Percentiles rank a stretch among this genome's conserved stretches.
Conservation (phyloP, 2,888 invertebrate genomes). For the Choreutis nemorana region DNA sequence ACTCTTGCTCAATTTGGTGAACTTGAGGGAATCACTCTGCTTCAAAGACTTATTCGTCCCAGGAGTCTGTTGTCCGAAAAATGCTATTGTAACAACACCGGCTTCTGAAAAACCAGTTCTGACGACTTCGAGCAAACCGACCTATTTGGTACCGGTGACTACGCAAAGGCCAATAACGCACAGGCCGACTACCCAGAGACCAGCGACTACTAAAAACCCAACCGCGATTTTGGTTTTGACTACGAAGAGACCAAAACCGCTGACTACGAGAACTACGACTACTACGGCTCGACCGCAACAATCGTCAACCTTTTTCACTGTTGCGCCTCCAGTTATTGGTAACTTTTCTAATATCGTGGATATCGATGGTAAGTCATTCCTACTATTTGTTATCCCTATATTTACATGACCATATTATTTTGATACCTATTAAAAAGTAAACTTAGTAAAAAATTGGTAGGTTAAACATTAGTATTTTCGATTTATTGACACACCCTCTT, state of each 20-base stretch:
- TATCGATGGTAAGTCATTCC: constrained; percentile 54
- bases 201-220: constrained; percentile 33
- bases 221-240: constrained; percentile 33
- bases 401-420: no score
- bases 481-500: no score
- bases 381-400: no score
- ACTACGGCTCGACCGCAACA: constrained; percentile 29
- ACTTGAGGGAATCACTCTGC: constrained; percentile 85
- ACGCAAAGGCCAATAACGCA: constrained; percentile 28
- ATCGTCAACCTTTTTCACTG: constrained; percentile 57
- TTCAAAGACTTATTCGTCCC: constrained; percentile 92
- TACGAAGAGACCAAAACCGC: constrained; percentile 32
- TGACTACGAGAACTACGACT: constrained; percentile 20
- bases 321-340: constrained; percentile 33
- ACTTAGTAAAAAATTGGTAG: no score
- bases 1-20: constrained; percentile 79
- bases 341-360: constrained; percentile 64
- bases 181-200: constrained; percentile 14
- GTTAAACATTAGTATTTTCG: no score
- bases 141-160: constrained; percentile 47
- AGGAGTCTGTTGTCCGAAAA: constrained; percentile 88
- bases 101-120: constrained; percentile 36
- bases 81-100: constrained; percentile 34
- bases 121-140: constrained; percentile 44
- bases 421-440: no score